Conservation (phyloP, 1,140 invertebrate genomes). For the Schlechtendalia chinensis region DNA sequence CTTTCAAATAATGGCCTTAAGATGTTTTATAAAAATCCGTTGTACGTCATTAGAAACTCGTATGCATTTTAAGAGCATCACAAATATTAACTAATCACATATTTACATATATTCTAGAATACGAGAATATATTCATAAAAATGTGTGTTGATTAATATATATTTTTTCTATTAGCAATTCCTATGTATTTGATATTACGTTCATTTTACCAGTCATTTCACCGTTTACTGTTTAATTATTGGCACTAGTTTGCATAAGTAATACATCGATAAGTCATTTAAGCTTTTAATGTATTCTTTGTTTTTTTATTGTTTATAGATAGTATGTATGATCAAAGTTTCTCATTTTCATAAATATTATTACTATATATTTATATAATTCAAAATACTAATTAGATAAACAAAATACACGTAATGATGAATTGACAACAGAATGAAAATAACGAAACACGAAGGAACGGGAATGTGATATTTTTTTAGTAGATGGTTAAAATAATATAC, state of each 20-base stretch:
- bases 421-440: slow-evolving; percentile 18
- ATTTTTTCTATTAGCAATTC: not conserved
- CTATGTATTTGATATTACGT: not conserved
- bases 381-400: not conserved
- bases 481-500: slow-evolving; percentile 12
- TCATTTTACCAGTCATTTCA: slow-evolving; percentile 18
- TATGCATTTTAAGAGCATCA: not conserved
- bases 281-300: slow-evolving; percentile 19
- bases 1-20: not conserved
- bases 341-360: slow-evolving; percentile 26
- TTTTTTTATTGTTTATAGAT: slow-evolving; percentile 17
- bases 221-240: slow-evolving; percentile 14
- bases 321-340: slow-evolving; percentile 20
- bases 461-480: slow-evolving; percentile 44
- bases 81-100: slow-evolving; percentile 11
- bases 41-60: not conserved
- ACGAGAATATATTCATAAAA: not conserved
- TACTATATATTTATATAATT: not conserved
- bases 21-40: not conserved
- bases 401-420: not conserved
- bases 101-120: not conserved
- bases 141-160: not conserved
- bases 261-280: not conserved
- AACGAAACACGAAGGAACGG: slow-evolving; percentile 10
- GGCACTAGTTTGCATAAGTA: not conserved